These are phyloP conservation scores for Lordiphosa clarofinis DNA, from an alignment of 1,140 invertebrate genomes.

Conservation along the genomic window DNA sequence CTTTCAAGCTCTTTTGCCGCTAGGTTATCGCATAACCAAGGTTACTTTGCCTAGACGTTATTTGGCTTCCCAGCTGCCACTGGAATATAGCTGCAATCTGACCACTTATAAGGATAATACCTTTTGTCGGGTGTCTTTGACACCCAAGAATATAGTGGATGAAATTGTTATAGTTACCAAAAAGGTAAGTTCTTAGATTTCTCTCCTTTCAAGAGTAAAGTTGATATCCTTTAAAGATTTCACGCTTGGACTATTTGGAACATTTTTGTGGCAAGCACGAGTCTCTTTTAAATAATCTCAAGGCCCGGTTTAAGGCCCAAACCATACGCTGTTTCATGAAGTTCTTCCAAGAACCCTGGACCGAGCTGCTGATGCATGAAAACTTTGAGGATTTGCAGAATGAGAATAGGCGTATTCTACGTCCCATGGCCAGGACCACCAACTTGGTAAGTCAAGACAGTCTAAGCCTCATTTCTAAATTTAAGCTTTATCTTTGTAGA, in stretches of 20 bases:
- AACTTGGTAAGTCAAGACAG: constrained; percentile 14
- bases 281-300: constrained; percentile 51
- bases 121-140: constrained; percentile 55
- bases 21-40: constrained; percentile 51
- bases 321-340: constrained; percentile 37
- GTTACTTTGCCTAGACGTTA: constrained; percentile 55
- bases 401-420: constrained; percentile 33
- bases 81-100: constrained; percentile 8
- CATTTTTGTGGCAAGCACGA: constrained; percentile 64
- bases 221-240: constrained; percentile 12
- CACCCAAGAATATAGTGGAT: constrained; percentile 41
- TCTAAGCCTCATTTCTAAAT: no score
- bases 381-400: constrained; percentile 39
- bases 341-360: constrained; percentile 63
- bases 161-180: constrained; percentile 65
- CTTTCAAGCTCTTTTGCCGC: constrained; percentile 48
- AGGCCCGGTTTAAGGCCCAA: constrained; percentile 12
- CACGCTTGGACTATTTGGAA: constrained; percentile 46
- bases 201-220: no score
- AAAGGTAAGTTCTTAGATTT: constrained; percentile 10
- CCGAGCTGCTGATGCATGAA: constrained; percentile 58
- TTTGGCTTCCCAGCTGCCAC: constrained; percentile 17
- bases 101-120: constrained; percentile 46
- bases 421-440: constrained; percentile 5
- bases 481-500: neutral